Evolutionary conservation across 2,797 vertebrate genomes (phyloP).

Genomic region (Anabas testudineus): DNA sequence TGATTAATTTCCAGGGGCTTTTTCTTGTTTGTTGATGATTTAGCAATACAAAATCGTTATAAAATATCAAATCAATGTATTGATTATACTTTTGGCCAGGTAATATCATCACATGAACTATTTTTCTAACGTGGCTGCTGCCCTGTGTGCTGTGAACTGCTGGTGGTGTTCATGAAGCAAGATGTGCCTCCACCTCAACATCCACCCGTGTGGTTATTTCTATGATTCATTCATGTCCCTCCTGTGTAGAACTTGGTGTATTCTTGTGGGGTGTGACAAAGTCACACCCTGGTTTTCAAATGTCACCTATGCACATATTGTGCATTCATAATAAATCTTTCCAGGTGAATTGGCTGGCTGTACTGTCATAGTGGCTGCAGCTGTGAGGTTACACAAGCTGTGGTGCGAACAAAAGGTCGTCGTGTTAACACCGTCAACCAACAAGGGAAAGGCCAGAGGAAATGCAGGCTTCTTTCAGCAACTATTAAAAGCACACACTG

Average conservation of each 20-base stretch:
- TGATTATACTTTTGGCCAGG: too few relatives aligned
- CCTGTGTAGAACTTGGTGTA: background rate
- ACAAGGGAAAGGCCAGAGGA: conserved; percentile 22
- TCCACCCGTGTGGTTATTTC: too few relatives aligned
- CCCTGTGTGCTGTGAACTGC: background rate
- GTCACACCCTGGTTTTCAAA: background rate
- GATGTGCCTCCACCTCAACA: too few relatives aligned
- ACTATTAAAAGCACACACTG: conserved; percentile 1
- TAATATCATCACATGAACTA: too few relatives aligned
- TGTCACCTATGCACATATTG: conserved; percentile 7
- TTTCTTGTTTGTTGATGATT: too few relatives aligned
- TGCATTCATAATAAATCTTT: conserved; percentile 1
- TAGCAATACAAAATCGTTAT: too few relatives aligned
- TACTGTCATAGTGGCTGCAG: background rate
- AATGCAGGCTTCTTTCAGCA: conserved; percentile 19
- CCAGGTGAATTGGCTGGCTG: background rate
- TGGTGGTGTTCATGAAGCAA: background rate
- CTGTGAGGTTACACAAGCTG: conserved; percentile 11
- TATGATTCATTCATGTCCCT: too few relatives aligned
- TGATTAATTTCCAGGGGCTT: too few relatives aligned
- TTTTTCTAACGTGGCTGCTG: background rate
- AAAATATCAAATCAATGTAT: too few relatives aligned
- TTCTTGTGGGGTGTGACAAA: background rate
- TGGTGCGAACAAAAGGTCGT: conserved; percentile 36
- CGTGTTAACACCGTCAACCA: conserved; percentile 8